Conservation (phyloP, 1,140 invertebrate genomes). For the Cheumatopsyche charites region DNA sequence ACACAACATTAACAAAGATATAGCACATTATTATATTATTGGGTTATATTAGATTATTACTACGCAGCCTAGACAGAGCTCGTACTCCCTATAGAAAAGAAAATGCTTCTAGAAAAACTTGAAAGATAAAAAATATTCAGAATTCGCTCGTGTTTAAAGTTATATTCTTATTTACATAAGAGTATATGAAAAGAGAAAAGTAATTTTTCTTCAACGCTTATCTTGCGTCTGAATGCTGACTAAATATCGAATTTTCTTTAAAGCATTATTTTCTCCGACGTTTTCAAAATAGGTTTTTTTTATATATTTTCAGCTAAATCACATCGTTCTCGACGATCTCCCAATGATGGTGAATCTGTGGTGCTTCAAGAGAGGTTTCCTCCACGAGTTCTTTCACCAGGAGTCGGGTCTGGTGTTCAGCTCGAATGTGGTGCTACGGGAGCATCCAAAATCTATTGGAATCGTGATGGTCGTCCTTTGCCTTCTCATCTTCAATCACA, state of each 20-base stretch:
- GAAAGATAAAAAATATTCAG: not conserved
- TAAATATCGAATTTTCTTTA: constrained; percentile 3
- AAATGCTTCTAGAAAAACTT: not conserved
- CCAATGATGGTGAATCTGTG: not conserved
- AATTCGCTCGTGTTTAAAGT: too few relatives aligned
- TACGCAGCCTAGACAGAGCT: not conserved
- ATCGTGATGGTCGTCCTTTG: constrained; percentile 33
- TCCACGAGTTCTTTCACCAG: constrained; percentile 30
- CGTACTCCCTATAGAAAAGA: not conserved
- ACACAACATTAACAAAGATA: too few relatives aligned
- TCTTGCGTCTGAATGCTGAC: not conserved
- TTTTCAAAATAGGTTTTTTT: too few relatives aligned
- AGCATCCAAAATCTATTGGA: constrained; percentile 35
- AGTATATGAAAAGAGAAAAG: not conserved
- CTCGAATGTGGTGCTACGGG: constrained; percentile 39
- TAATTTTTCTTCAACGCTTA: not conserved
- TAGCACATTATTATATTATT: too few relatives aligned
- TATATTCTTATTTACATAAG: constrained; percentile 14
- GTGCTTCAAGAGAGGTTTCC: constrained; percentile 36
- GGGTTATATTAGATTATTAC: too few relatives aligned
- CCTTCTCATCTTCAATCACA: constrained; percentile 19
- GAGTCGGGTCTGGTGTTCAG: constrained; percentile 4
- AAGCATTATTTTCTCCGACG: not conserved
- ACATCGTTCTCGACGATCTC: not conserved
- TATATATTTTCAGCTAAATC: not conserved